phyloP scores from a whole-genome alignment of 2,797 vertebrate species.

The Cossypha caffra region DNA sequence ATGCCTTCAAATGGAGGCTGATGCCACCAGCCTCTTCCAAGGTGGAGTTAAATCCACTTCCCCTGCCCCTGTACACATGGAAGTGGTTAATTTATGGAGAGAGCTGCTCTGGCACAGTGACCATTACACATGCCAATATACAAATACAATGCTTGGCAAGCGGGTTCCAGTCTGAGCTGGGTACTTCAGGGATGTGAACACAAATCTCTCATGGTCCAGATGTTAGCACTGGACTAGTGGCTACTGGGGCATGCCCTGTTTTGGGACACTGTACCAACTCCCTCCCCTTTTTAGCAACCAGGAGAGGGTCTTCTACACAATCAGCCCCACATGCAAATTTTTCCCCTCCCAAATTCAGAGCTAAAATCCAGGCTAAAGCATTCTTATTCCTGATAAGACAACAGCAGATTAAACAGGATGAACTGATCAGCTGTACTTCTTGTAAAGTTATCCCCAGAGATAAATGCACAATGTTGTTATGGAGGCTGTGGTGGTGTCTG shows the following conservation, averaged over 20 bases:
- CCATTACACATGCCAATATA: background rate
- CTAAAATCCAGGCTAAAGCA: constrained; percentile 8
- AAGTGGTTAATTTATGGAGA: background rate
- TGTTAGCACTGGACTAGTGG: background rate
- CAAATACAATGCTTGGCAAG: background rate
- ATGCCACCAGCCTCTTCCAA: background rate
- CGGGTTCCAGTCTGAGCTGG: accelerated
- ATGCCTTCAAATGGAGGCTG: background rate
- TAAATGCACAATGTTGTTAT: constrained; percentile 74
- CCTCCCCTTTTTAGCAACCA: background rate
- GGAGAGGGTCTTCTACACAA: background rate
- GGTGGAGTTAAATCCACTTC: background rate
- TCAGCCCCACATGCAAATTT: background rate
- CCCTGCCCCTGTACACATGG: background rate
- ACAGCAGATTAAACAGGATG: constrained; percentile 75
- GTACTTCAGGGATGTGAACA: background rate
- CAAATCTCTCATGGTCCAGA: background rate
- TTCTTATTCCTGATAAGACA: constrained; percentile 64
- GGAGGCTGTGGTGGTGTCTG: constrained; percentile 75
- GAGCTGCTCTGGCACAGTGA: background rate
- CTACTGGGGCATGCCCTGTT: background rate
- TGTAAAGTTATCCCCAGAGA: constrained; percentile 80
- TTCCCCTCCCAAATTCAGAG: background rate
- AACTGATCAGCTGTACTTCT: constrained; percentile 71
- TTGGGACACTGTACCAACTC: background rate